phyloP scores from a whole-genome alignment of 2,888 invertebrate species.

The Andrena fulva region DNA sequence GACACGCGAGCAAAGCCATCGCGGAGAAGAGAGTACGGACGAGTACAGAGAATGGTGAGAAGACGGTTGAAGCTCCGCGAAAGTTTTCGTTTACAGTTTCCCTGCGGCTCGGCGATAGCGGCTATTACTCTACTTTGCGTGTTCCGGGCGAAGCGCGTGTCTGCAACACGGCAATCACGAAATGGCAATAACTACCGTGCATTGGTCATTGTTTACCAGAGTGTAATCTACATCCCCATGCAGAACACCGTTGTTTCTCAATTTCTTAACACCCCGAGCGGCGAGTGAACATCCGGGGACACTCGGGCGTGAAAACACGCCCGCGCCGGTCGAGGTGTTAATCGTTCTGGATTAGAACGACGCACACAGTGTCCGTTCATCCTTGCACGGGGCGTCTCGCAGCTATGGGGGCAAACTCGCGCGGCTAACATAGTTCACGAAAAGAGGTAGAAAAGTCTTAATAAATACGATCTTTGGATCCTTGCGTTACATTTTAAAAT shows the following conservation, averaged over 20 bases:
- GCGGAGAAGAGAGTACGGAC: constrained; percentile 28
- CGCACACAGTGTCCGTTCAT: background rate
- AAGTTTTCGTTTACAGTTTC: constrained; percentile 17
- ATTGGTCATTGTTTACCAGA: constrained; percentile 17
- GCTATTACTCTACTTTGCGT: constrained; percentile 9
- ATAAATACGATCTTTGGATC: background rate
- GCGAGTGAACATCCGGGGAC: no score
- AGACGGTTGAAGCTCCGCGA: constrained; percentile 31
- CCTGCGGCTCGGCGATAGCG: constrained; percentile 10
- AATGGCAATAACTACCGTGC: constrained; percentile 54
- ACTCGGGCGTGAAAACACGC: no score
- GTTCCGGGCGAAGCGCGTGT: constrained; percentile 4
- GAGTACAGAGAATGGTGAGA: constrained; percentile 37
- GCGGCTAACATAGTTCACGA: background rate
- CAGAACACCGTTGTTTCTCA: constrained; percentile 27
- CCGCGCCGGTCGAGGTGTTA: no score
- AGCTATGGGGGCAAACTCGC: background rate
- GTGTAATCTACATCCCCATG: constrained; percentile 33
- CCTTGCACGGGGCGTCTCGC: background rate
- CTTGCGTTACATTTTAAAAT: background rate
- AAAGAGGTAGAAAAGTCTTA: background rate
- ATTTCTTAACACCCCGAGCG: background rate
- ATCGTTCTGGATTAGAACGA: background rate
- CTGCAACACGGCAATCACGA: background rate
- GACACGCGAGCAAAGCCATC: constrained; percentile 13